A percentile compares a stretch with the other conserved stretches of the same genome.
Evolutionary conservation across 2,888 invertebrate genomes (phyloP).

Genomic region (Nasonia oneida): DNA sequence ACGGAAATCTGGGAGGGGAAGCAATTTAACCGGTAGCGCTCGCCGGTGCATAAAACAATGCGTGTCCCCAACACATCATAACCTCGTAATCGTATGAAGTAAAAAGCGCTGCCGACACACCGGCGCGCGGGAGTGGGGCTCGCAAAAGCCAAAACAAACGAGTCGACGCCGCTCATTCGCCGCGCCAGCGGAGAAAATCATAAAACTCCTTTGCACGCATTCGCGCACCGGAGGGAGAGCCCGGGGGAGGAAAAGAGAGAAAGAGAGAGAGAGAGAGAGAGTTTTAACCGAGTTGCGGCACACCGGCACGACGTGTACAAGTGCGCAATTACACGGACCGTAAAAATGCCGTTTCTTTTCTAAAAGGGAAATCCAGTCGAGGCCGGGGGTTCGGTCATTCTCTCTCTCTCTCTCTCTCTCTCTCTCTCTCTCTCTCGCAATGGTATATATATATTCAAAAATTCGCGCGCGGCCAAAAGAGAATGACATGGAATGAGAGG

Average conservation of each 20-base stretch:
- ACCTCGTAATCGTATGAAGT: constrained; percentile 24
- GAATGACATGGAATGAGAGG: constrained; percentile 7
- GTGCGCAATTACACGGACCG: constrained; percentile 51
- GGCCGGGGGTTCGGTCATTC: neutral
- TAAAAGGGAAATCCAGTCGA: constrained; percentile 46
- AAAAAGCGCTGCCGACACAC: neutral
- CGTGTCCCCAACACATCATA: constrained; percentile 12
- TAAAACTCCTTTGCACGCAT: constrained; percentile 43
- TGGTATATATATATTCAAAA: constrained; percentile 44
- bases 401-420: no score
- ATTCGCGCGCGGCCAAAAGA: constrained; percentile 15
- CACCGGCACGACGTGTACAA: constrained; percentile 35
- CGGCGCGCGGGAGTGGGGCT: neutral
- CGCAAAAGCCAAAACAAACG: constrained; percentile 40
- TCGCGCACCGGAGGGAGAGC: neutral
- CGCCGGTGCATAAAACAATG: neutral
- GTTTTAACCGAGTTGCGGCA: constrained; percentile 10
- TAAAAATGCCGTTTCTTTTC: constrained; percentile 51
- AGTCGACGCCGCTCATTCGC: neutral
- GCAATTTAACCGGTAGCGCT: neutral
- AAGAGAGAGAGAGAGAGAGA: neutral
- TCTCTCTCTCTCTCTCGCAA: neutral
- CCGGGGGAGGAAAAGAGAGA: no score
- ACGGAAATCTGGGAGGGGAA: neutral
- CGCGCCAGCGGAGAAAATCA: neutral